Evolutionary conservation across 2,113 vertebrate species (phyloP), one percentile per base, ranked within the genome.

Genomic region (Trogon surrucura): DNA sequence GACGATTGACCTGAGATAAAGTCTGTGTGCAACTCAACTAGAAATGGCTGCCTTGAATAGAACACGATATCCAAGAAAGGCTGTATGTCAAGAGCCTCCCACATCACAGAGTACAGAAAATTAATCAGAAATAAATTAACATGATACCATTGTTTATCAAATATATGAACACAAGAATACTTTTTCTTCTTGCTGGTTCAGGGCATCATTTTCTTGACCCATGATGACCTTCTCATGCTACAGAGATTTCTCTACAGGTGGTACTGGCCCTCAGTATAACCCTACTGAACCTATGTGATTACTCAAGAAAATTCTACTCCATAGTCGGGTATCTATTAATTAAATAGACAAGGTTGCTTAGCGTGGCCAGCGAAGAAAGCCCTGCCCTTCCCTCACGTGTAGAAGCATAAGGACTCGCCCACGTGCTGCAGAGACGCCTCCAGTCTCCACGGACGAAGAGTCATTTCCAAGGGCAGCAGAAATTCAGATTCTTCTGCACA

Each of bases 311-410:
- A 12, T 21, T 19, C 71, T 67, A 9, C 27, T 29, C 17, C 20
- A 12, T 21, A 12, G 32, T 19, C 14, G 61, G 54, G 1, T 13
- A 27, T 8, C 48, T 67, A 41, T 65, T 53, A 61, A 56, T 65
- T 14, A 64, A 57, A 73, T 6, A 30, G 5, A 1, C 8, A 36
- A 58, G 8, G 14, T 21, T 65, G 44, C 61, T 62, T 16, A 34
- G 53, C 3, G 26, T 9, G n/a, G 32, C 22, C 60, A 48, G 38
- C 5, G 12, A 14, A 70, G 13, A 51, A 47, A 82, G 15, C 16
- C 4, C 30, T 41, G 47, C 20, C 41, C 56, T 44, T 48, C 13
- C 32, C 60, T 61, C 45, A 32, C 1, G 0, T 1, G 14, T 19
- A 74, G 34, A 11, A 8, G 38, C 51, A 22, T 27, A 32, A n/a